Evolutionary conservation across 2,113 vertebrate genomes (phyloP).

Genomic region (Ondatra zibethicus): DNA sequence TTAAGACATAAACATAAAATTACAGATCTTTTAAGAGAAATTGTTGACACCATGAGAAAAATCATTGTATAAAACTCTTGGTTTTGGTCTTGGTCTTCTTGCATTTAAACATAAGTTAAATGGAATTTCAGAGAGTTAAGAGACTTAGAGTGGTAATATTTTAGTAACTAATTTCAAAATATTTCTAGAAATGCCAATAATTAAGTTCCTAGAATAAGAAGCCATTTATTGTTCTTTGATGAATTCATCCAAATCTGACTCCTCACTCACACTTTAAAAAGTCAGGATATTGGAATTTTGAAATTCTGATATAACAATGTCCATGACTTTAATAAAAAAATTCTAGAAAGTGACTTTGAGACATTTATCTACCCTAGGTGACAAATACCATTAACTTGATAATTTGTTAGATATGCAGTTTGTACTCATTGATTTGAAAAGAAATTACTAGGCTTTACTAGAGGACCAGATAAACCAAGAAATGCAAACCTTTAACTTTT

Average conservation of each 20-base stretch:
- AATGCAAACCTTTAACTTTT: not conserved
- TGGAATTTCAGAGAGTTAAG: not conserved
- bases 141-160: not conserved
- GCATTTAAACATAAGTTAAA: conserved; percentile 25
- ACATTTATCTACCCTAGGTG: not conserved
- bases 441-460: not conserved
- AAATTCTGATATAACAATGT: not conserved
- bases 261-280: not conserved
- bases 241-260: not conserved
- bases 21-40: not conserved
- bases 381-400: not conserved
- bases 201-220: not conserved
- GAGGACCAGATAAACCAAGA: not conserved
- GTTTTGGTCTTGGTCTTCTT: not conserved
- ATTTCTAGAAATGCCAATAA: conserved; percentile 25
- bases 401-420: not conserved
- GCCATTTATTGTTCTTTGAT: not conserved
- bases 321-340: not conserved
- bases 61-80: not conserved
- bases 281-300: not conserved
- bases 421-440: not conserved
- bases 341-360: not conserved
- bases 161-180: not conserved
- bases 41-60: conserved; percentile 10
- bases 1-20: conserved; percentile 8